Percentiles rank a stretch among this genome's conserved stretches.
Evolutionary conservation across 2,888 invertebrate genomes (phyloP).

Genomic region (Operophtera brumata): DNA sequence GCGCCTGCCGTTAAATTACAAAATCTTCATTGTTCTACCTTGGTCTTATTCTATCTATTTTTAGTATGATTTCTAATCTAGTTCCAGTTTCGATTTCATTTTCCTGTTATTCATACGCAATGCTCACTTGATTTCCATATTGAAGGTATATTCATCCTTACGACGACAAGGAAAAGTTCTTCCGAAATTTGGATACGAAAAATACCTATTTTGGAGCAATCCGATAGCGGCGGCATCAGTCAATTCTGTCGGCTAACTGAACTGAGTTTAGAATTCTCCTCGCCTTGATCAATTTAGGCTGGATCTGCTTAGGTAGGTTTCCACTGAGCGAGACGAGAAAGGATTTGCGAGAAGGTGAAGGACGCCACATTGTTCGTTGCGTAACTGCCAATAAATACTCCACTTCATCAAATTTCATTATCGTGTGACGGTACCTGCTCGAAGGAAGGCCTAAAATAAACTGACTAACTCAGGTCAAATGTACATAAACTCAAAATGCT

Average conservation of each 20-base stretch:
- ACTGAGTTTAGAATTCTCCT: constrained; percentile 39
- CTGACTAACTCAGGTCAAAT: constrained; percentile 23
- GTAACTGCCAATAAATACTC: constrained; percentile 40
- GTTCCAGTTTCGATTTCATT: constrained; percentile 10
- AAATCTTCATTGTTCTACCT: constrained; percentile 28
- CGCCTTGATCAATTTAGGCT: constrained; percentile 24
- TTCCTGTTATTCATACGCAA: constrained; percentile 13
- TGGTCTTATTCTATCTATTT: constrained; percentile 17
- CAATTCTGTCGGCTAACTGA: constrained; percentile 31
- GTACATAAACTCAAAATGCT: constrained; percentile 18
- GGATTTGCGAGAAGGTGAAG: constrained; percentile 40
- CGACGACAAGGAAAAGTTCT: constrained; percentile 6
- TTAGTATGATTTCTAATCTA: constrained; percentile 19
- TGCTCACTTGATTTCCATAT: constrained; percentile 21
- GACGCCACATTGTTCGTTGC: constrained; percentile 50
- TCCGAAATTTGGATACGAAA: constrained; percentile 19
- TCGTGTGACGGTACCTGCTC: constrained; percentile 15
- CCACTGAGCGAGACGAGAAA: constrained; percentile 29
- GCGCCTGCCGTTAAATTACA: constrained; percentile 31
- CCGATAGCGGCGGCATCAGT: constrained; percentile 30
- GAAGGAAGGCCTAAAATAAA: constrained; percentile 23
- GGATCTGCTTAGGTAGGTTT: constrained; percentile 24
- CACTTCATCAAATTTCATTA: constrained; percentile 32
- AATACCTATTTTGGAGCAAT: constrained; percentile 15
- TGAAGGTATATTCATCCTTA: constrained; percentile 15